phyloP scores from a whole-genome alignment of 2,797 vertebrate genomes.

The Neostethus bicornis region DNA sequence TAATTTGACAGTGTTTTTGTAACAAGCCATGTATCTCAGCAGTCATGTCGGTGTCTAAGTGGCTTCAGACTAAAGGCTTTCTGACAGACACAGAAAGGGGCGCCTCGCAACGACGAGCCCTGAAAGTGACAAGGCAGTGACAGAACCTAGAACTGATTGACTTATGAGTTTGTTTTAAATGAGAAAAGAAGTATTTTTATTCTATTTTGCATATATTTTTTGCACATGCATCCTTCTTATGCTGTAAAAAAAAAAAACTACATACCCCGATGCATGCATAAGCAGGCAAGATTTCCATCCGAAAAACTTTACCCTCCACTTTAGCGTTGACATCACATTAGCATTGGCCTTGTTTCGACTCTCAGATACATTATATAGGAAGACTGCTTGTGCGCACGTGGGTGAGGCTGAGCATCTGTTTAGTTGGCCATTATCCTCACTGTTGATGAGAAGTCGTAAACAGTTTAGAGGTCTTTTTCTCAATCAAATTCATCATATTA shows the following conservation, averaged over 20 bases:
- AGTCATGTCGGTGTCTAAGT: conserved; percentile 46
- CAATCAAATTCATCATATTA: conserved; percentile 72
- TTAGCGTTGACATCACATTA: conserved; percentile 58
- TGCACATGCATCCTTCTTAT: conserved; percentile 34
- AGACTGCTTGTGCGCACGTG: conserved; percentile 38
- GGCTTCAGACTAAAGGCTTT: conserved; percentile 49
- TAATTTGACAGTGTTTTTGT: conserved; percentile 56
- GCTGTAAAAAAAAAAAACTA: conserved; percentile 32
- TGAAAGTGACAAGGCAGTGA: conserved; percentile 54
- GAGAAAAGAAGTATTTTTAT: conserved; percentile 43
- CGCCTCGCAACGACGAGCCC: conserved; percentile 41
- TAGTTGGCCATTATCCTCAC: conserved; percentile 51
- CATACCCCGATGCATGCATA: conserved; percentile 56
- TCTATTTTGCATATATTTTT: conserved; percentile 39
- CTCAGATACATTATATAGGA: conserved; percentile 29
- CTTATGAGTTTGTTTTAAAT: conserved; percentile 66
- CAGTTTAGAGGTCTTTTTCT: conserved; percentile 64
- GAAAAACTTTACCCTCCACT: conserved; percentile 49
- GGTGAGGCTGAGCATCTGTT: conserved; percentile 20
- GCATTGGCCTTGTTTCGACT: conserved; percentile 63
- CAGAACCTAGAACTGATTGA: conserved; percentile 59
- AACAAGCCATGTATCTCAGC: conserved; percentile 41
- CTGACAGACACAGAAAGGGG: conserved; percentile 61
- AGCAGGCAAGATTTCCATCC: conserved; percentile 46
- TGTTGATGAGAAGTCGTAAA: conserved; percentile 57